Evolutionary conservation across 2,888 invertebrate genomes (phyloP), one percentile per base, ranked within the genome.

Genomic region (Aporophyla lueneburgensis): DNA sequence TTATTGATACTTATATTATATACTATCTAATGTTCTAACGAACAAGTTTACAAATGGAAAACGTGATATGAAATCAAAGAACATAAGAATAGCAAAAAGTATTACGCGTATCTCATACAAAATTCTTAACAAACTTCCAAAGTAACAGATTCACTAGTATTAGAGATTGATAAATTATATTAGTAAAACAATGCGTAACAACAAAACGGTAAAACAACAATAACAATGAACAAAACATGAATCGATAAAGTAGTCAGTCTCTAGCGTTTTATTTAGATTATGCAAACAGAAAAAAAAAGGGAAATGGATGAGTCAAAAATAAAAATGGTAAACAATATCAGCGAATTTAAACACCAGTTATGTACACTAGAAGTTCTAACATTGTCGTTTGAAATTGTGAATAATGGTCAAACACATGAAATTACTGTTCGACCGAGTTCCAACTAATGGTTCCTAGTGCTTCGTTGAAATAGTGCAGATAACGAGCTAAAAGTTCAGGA

Each of bases 401-500:
- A 78, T 76, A 87, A 81, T 67, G 76, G 70, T 71, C 62, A 74
- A 87, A 87, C 77, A 76, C 69, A 80, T 61, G 62, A 66, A 87
- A 83, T 85, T 71, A 85, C 70, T 58, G 75, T 87, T 75, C 73
- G 68, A 80, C 56, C 67, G 63, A 78, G 68, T 82, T 85, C 66
- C 58, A 63, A 78, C 74, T 78, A 82, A 86, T 78, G 70, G 71
- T 16, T 46, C 21, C 54, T 68, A 53, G 66, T 49, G 14, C 61
- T 63, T 19, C 68, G 68, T 72, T 75, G 51, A 85, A 76, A 81
- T 74, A 77, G 76, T 71, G 65, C 71, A 71, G 82, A 82, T 87
- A 88, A 88, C 77, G 83, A 87, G 68, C 80, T 83, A 74, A 77
- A 82, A 87, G 70, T 87, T 83, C 66, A 61, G 68, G 56, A 56